A percentile compares a stretch with the other conserved stretches of the same genome.
Evolutionary conservation across 2,113 vertebrate species (phyloP).

Genomic region (Nymphicus hollandicus): DNA sequence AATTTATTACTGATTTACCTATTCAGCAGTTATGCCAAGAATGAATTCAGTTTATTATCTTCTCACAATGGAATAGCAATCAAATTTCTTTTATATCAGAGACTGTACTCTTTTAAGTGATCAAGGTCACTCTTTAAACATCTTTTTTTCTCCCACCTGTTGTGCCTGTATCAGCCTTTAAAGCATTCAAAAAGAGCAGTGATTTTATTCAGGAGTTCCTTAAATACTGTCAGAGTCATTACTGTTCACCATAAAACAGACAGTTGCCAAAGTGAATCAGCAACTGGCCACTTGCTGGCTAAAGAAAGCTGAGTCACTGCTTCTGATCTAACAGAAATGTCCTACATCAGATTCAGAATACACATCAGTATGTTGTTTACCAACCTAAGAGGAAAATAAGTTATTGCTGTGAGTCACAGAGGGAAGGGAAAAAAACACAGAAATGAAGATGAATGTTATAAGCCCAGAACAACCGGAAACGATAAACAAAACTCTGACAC

Average conservation of each 20-base stretch:
- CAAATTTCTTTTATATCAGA: background rate
- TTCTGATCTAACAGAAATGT: background rate
- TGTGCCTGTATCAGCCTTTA: background rate
- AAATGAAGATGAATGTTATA: constrained; percentile 32
- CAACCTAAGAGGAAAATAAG: background rate
- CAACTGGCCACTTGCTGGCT: background rate
- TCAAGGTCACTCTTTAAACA: background rate
- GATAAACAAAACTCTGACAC: constrained; percentile 8
- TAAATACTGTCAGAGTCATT: background rate
- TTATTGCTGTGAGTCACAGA: background rate
- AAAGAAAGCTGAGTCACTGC: constrained; percentile 10
- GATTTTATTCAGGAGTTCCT: background rate
- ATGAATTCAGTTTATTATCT: background rate
- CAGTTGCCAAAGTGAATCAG: constrained; percentile 28
- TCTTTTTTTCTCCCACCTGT: background rate
- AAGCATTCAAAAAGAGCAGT: background rate
- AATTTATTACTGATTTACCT: background rate
- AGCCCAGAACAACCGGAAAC: background rate
- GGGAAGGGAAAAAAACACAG: background rate
- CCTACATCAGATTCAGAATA: background rate
- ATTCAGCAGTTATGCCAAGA: background rate
- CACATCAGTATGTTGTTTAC: constrained; percentile 28
- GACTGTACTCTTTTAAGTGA: background rate
- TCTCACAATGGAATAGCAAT: background rate
- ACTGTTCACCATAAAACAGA: background rate